Evolutionary conservation across 2,888 invertebrate genomes (phyloP).

Genomic region (Andrena hattorfiana): DNA sequence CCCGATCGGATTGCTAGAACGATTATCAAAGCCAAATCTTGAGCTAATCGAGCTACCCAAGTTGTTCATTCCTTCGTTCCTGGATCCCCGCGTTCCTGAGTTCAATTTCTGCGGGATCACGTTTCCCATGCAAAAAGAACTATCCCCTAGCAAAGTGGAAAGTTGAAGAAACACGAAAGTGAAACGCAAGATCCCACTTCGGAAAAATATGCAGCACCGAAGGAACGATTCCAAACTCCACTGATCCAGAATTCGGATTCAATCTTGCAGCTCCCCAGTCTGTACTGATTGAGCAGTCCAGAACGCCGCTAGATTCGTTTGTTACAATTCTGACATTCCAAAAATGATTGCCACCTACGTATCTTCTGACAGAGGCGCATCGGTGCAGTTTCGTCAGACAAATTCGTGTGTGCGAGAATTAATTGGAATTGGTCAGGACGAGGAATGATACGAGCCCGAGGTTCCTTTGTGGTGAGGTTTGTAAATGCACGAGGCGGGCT

Average conservation of each 20-base stretch:
- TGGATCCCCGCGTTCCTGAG: no score
- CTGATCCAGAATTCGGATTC: not conserved
- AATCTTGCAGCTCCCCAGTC: not conserved
- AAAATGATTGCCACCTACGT: not conserved
- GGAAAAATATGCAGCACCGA: no score
- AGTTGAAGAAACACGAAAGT: no score
- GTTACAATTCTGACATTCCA: not conserved
- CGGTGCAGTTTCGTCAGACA: not conserved
- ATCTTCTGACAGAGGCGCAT: not conserved
- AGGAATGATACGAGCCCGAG: conserved; percentile 13
- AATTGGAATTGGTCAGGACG: conserved; percentile 30
- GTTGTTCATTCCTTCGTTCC: no score
- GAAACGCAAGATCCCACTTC: no score
- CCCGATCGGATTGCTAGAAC: no score
- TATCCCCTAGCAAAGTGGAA: no score
- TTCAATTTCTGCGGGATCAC: no score
- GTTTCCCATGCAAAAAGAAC: not conserved
- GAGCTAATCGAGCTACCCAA: no score
- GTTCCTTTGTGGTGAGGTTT: conserved; percentile 27
- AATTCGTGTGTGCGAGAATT: conserved; percentile 42
- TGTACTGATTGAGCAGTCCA: not conserved
- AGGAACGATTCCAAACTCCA: no score
- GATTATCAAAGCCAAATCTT: no score
- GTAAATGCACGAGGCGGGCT: not conserved
- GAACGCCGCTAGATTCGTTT: not conserved